These are phyloP conservation scores for Brachionus angularis DNA, from an alignment of 1,140 invertebrate genomes.

Conservation along the genomic window DNA sequence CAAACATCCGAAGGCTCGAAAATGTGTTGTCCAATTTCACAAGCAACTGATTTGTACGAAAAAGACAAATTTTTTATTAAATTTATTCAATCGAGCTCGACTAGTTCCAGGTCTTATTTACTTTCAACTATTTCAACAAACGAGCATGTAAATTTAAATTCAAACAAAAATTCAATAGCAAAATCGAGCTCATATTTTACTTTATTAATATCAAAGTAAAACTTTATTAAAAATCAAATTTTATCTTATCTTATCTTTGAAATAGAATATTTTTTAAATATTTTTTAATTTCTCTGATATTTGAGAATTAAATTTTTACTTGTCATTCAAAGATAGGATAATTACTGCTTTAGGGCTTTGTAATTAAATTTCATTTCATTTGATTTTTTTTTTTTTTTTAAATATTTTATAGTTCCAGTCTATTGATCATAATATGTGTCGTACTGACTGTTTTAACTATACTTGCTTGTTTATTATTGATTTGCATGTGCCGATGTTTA, in stretches of 20 bases:
- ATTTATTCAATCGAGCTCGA: neutral
- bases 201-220: constrained; percentile 31
- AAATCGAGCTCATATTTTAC: neutral
- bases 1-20: constrained; percentile 16
- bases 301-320: neutral
- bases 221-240: neutral
- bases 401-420: constrained; percentile 23
- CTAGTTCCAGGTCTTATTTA: neutral
- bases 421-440: constrained; percentile 27
- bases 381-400: constrained; percentile 4
- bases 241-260: too few relatives aligned
- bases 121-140: constrained; percentile 18
- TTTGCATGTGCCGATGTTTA: constrained; percentile 26
- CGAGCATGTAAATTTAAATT: constrained; percentile 6
- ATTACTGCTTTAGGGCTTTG: too few relatives aligned
- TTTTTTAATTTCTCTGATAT: neutral
- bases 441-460: constrained; percentile 17
- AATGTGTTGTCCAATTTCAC: constrained; percentile 37
- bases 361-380: neutral
- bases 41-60: neutral
- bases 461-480: neutral
- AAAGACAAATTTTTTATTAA: too few relatives aligned
- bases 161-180: constrained; percentile 21
- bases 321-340: too few relatives aligned
- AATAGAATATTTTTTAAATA: too few relatives aligned